Evolutionary conservation across 1,140 invertebrate genomes (phyloP).

Genomic region (Platyscapa corneri): DNA sequence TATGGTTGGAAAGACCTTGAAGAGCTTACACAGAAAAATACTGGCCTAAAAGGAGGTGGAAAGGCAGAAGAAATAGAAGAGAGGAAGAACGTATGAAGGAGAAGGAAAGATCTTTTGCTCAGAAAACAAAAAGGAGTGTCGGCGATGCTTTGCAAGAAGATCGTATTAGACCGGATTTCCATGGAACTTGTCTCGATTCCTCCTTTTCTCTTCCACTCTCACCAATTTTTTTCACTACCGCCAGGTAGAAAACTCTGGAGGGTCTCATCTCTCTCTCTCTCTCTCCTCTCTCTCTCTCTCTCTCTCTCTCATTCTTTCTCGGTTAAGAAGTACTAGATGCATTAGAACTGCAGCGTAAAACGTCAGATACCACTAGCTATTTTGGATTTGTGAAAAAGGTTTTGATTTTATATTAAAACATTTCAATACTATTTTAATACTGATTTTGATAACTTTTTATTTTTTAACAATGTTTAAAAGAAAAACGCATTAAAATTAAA

Average conservation of each 20-base stretch:
- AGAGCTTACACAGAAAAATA: not conserved
- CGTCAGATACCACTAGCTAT: not conserved
- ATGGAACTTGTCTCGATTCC: constrained; percentile 46
- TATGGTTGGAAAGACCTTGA: constrained; percentile 29
- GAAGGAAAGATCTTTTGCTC: constrained; percentile 41
- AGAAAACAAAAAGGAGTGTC: constrained; percentile 47
- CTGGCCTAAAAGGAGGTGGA: not conserved
- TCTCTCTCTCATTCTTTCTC: constrained; percentile 2
- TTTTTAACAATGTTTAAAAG: no score
- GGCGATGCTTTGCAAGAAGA: constrained; percentile 38
- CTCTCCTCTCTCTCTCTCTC: not conserved
- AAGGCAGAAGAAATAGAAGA: constrained; percentile 14
- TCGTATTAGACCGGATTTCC: constrained; percentile 50
- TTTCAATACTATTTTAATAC: not conserved
- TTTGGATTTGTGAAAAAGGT: not conserved
- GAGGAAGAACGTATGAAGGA: constrained; percentile 38
- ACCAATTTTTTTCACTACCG: constrained; percentile 43
- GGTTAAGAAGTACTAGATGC: constrained; percentile 12
- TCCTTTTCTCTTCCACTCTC: constrained; percentile 41
- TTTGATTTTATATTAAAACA: constrained; percentile 8
- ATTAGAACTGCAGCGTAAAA: not conserved
- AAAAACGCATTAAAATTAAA: no score
- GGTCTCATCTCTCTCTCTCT: constrained; percentile 20
- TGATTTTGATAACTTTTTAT: no score
- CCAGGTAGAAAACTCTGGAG: constrained; percentile 39